These are phyloP conservation scores for Desmophyllum pertusum DNA, from an alignment of 92 coral and sea anemone species.

Conservation along the genomic window DNA sequence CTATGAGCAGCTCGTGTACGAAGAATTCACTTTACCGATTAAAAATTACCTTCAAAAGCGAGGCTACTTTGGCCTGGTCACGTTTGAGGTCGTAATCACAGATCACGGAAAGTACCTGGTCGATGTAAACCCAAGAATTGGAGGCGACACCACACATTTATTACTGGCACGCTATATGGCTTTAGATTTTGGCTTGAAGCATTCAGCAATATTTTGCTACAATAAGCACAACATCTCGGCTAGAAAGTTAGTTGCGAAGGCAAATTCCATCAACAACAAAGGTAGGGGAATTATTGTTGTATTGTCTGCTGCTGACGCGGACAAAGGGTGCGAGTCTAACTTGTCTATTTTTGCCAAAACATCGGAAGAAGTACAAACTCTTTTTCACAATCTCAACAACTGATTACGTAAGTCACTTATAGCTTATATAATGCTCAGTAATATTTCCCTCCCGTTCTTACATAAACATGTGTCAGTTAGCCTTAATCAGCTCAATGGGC, in stretches of 20 bases:
- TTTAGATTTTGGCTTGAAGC: conserved; percentile 35
- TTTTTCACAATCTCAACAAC: conserved; percentile 16
- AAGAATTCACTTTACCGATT: conserved; percentile 55
- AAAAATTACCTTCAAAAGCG: conserved; percentile 60
- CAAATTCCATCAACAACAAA: conserved; percentile 46
- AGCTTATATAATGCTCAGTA: not conserved
- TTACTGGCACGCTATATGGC: conserved; percentile 64
- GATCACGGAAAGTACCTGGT: conserved; percentile 51
- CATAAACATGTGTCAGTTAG: not conserved
- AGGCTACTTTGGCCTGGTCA: conserved; percentile 70
- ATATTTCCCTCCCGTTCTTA: not conserved
- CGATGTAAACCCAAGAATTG: conserved; percentile 57
- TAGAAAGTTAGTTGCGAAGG: conserved; percentile 41
- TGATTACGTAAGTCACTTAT: not conserved
- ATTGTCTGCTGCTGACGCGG: conserved; percentile 28
- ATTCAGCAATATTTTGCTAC: conserved; percentile 37
- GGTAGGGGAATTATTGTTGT: conserved; percentile 25
- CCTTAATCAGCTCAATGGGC: not conserved
- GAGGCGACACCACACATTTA: conserved; percentile 38
- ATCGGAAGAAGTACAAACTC: conserved; percentile 5
- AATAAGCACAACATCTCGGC: conserved; percentile 16
- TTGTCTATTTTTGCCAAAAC: conserved; percentile 55
- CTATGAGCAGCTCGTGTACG: conserved; percentile 49
- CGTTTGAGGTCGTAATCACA: conserved; percentile 54
- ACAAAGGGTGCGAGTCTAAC: conserved; percentile 37